These are phyloP conservation scores for Xenopus borealis DNA, from an alignment of 2,113 vertebrate genomes.

Conservation along the genomic window DNA sequence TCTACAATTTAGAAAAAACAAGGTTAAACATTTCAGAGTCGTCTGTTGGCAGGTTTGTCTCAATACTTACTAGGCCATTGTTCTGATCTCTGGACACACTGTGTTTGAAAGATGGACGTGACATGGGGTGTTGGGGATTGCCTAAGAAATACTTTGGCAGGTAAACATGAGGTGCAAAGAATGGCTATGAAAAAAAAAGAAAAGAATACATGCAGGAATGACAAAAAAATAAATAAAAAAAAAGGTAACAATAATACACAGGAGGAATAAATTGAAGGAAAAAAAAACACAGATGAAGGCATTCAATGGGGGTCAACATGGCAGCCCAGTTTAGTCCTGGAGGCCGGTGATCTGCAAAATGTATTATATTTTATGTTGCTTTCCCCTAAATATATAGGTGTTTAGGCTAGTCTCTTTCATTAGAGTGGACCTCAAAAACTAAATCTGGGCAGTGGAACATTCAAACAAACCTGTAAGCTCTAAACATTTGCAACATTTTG, in stretches of 20 bases:
- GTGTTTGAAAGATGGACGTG: conserved; percentile 83
- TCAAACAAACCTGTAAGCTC: too few relatives aligned
- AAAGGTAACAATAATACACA: conserved; percentile 66
- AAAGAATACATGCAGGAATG: conserved; percentile 62
- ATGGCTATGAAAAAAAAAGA: conserved; percentile 80
- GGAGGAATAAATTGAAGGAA: conserved; percentile 47
- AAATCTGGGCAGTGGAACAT: too few relatives aligned
- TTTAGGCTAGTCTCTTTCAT: too few relatives aligned
- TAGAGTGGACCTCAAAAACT: too few relatives aligned
- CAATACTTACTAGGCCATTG: conserved; percentile 97
- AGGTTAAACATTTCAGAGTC: too few relatives aligned
- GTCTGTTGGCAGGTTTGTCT: conserved; percentile 38
- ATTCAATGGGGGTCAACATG: conserved; percentile 9
- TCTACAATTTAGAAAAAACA: too few relatives aligned
- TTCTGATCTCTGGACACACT: conserved; percentile 83
- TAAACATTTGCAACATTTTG: too few relatives aligned
- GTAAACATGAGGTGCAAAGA: conserved; percentile 97
- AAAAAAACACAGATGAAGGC: conserved; percentile 52
- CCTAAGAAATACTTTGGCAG: conserved; percentile 89
- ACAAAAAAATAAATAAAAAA: conserved; percentile 60
- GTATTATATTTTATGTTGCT: too few relatives aligned
- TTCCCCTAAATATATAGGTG: too few relatives aligned
- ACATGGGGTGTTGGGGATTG: conserved; percentile 81
- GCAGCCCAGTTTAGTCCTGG: background rate
- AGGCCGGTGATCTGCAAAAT: background rate